Evolutionary conservation across 53 echinoderm and acorn worm species (phyloP).

Genomic region (Zoroaster sp.): DNA sequence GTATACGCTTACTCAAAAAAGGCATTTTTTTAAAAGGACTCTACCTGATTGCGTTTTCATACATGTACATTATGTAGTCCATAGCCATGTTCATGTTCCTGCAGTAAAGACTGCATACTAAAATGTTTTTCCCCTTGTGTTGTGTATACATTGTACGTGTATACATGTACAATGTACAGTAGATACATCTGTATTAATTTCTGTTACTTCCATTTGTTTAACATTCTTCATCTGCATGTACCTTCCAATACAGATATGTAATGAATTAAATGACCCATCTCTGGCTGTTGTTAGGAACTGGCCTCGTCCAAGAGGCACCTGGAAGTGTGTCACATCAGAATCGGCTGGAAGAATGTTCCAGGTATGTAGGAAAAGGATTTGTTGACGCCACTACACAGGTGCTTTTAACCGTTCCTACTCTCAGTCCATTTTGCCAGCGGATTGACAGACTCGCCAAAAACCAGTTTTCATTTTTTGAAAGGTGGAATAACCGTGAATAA

Average conservation of each 20-base stretch:
- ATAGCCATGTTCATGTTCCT: not conserved
- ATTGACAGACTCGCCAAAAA: no score
- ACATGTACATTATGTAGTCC: not conserved
- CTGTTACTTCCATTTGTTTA: not conserved
- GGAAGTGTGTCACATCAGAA: conserved; percentile 68
- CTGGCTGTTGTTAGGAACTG: conserved; percentile 65
- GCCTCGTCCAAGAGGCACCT: conserved; percentile 62
- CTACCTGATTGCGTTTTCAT: no score
- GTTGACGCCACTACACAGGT: no score
- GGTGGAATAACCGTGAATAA: no score
- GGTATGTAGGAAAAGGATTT: no score
- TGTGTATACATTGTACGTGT: not conserved
- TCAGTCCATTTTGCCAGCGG: no score
- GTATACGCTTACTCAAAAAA: no score
- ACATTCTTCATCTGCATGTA: no score
- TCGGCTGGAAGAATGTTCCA: conserved; percentile 56
- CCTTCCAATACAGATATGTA: conserved; percentile 60
- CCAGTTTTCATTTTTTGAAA: no score
- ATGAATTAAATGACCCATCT: conserved; percentile 73
- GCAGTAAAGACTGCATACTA: not conserved
- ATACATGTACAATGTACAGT: not conserved
- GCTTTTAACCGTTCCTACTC: no score
- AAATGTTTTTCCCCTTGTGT: not conserved
- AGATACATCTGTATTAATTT: not conserved
- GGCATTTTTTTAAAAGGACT: no score